phyloP scores from a whole-genome alignment of 2,113 vertebrate genomes.

The Misgurnus mizolepis region DNA sequence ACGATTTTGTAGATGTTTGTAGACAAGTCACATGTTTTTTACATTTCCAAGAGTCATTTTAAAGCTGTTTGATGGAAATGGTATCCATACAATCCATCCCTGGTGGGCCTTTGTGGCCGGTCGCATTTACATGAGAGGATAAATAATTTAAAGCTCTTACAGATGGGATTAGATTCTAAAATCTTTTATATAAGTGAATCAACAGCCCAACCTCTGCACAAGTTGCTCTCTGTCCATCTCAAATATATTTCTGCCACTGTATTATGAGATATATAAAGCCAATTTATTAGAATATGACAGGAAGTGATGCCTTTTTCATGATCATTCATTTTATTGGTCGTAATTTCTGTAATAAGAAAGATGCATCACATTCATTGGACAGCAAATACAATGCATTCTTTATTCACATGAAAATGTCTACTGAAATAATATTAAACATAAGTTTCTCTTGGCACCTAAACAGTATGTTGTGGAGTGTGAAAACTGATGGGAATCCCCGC shows the following conservation, averaged over 20 bases:
- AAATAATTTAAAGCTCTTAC: conserved; percentile 35
- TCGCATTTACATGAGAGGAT: conserved; percentile 43
- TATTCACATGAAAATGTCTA: conserved; percentile 19
- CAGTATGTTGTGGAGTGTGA: not conserved
- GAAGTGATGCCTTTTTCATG: conserved; percentile 25
- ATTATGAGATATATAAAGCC: conserved; percentile 28
- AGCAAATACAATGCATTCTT: not conserved
- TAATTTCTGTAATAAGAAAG: conserved; percentile 40
- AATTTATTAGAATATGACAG: conserved; percentile 19
- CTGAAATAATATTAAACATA: not conserved
- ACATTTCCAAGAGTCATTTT: conserved; percentile 18
- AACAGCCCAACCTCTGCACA: not conserved
- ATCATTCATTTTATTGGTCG: conserved; percentile 30
- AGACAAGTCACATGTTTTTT: not conserved
- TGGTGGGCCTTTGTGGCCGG: conserved; percentile 8
- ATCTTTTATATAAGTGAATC: conserved; percentile 29
- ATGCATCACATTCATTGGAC: not conserved
- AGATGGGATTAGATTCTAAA: conserved; percentile 28
- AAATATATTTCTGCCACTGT: not conserved
- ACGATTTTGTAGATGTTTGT: not conserved
- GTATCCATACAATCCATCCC: conserved; percentile 45
- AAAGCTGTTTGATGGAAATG: conserved; percentile 10
- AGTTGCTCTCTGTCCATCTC: not conserved
- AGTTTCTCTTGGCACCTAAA: not conserved
- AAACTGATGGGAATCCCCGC: not conserved